Percentiles rank a stretch among this genome's conserved stretches.
These are phyloP conservation scores for Caenorhabditis panamensis DNA, from an alignment of 2,888 invertebrate species.

Conservation along the genomic window DNA sequence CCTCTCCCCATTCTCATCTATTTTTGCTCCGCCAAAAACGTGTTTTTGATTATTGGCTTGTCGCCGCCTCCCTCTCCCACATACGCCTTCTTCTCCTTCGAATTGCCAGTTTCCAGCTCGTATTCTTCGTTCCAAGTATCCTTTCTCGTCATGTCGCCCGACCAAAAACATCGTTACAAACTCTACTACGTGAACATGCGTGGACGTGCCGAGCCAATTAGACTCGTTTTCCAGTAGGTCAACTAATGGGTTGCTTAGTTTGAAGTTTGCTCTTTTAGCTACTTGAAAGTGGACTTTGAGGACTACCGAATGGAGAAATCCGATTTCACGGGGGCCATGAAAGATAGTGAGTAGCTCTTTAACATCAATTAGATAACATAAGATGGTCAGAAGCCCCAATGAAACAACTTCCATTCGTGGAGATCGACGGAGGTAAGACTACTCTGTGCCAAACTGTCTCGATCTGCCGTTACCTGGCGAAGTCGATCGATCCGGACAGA, in stretches of 20 bases:
- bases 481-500: constrained; percentile 57
- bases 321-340: constrained; percentile 38
- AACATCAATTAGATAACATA: not conserved
- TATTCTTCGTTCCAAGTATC: not conserved
- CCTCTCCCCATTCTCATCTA: not conserved
- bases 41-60: constrained; percentile 59
- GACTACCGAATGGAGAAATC: constrained; percentile 56
- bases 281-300: constrained; percentile 57
- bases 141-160: constrained; percentile 25
- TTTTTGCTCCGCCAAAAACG: constrained; percentile 31
- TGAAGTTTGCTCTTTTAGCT: constrained; percentile 42
- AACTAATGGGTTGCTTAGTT: not conserved
- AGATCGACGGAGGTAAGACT: constrained; percentile 61
- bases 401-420: constrained; percentile 57
- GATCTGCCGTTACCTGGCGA: constrained; percentile 63
- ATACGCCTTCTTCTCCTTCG: too few species aligned
- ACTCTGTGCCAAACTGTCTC: constrained; percentile 60
- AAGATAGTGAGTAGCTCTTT: constrained; percentile 43
- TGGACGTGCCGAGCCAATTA: constrained; percentile 64
- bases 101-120: constrained; percentile 12
- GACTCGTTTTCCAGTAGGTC: constrained; percentile 54
- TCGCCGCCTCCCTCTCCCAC: constrained; percentile 19
- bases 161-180: constrained; percentile 63
- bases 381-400: constrained; percentile 58
- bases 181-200: constrained; percentile 49